phyloP scores from a whole-genome alignment of 2,888 invertebrate genomes.

The Gibbula magus region DNA sequence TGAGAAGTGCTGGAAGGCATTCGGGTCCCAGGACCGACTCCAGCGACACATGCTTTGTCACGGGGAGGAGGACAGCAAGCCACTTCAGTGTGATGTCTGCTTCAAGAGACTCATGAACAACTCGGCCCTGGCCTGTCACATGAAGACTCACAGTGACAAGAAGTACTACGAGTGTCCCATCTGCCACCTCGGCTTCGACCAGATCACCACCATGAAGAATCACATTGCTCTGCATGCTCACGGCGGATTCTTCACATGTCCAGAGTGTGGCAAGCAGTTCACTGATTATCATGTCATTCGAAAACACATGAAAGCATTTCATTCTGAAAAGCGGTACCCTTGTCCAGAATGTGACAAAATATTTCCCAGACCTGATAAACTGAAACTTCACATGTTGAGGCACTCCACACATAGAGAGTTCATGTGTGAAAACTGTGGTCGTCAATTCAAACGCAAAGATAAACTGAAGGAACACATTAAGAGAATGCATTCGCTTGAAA shows the following conservation, averaged over 20 bases:
- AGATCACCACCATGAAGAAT: constrained; percentile 77
- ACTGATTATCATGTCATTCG: constrained; percentile 83
- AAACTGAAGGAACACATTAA: constrained; percentile 83
- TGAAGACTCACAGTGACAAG: constrained; percentile 81
- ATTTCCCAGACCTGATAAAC: constrained; percentile 84
- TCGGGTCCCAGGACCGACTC: constrained; percentile 80
- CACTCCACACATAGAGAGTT: constrained; percentile 83
- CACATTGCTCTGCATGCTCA: constrained; percentile 81
- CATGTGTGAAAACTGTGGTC: constrained; percentile 85
- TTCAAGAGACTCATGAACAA: constrained; percentile 81
- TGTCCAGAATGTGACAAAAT: constrained; percentile 83
- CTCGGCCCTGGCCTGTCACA: constrained; percentile 83
- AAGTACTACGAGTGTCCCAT: constrained; percentile 85
- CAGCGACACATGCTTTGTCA: constrained; percentile 82
- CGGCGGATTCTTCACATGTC: constrained; percentile 83
- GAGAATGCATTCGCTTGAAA: constrained; percentile 80
- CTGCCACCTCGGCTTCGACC: constrained; percentile 82
- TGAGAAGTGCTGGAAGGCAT: constrained; percentile 81
- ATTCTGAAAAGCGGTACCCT: constrained; percentile 82
- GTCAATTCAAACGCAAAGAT: constrained; percentile 84
- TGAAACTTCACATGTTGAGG: constrained; percentile 83
- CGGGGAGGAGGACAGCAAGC: constrained; percentile 80
- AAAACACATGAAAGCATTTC: constrained; percentile 85
- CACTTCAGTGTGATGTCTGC: constrained; percentile 80
- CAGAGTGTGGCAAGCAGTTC: constrained; percentile 82